Evolutionary conservation across 1,140 invertebrate genomes (phyloP), one percentile per base, ranked within the genome.

Genomic region (Phocides pigmalion): DNA sequence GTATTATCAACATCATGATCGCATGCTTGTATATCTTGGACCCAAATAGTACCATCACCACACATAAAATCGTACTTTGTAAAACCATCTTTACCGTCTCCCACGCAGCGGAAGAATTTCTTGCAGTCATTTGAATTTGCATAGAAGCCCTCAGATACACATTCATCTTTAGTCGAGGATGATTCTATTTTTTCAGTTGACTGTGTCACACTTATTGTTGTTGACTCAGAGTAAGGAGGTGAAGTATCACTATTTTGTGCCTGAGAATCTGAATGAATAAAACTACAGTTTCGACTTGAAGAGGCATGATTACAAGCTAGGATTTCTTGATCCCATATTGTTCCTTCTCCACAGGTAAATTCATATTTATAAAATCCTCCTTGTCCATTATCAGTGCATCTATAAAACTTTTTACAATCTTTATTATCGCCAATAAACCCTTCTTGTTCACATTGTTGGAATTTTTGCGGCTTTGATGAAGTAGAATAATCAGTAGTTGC

Each of bases 101-200:
- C 90, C 25, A 96, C 95, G 85, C 96, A 97, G 76, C 96, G 93
- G 74, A 95, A 96, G 81, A 97, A 97, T 79, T 96, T 95, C 64
- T 90, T 93, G 71, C 96, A 97, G 80, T 97, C 93, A 64, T 92
- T 82, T 8, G 92, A 84, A 91, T 96, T 93, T 19, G 93, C 92
- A 63, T 94, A 90, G 87, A 95, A 96, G 74, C 95, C 95, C 92
- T 95, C 95, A 63, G 87, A 66, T 58, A 68, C 68, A 81, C 92
- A 89, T 66, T 88, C 76, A 25, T 74, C 58, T 39, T 63, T 42
- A 56, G 59, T 73, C 77, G 11, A 12, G 42, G 32, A 15, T 32
- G 20, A 47, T 39, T 11, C 46, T 54, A 53, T 37, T 35, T 59
- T 35, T 35, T 47, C 54, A 32, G 42, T 47, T 59, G n/a, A 46